A percentile compares a stretch with the other conserved stretches of the same genome.
phyloP scores from a whole-genome alignment of 2,113 vertebrate species.

The Anseranas semipalmata region DNA sequence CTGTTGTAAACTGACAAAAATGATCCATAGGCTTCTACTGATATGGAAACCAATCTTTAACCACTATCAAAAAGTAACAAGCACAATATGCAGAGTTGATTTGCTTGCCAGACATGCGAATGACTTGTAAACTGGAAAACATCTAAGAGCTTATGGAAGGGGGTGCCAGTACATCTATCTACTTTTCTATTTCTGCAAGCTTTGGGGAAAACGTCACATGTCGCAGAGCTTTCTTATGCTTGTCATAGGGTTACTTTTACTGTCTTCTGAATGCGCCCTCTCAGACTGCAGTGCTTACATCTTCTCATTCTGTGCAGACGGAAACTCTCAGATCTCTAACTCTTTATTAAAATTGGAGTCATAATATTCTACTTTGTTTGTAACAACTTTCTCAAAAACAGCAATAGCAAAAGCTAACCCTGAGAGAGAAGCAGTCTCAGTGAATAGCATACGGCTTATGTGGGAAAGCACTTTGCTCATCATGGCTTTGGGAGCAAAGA shows the following conservation, averaged over 20 bases:
- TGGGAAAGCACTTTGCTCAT: neutral
- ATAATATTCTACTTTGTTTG: neutral
- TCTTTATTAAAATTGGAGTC: neutral
- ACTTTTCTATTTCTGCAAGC: neutral
- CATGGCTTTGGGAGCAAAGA: neutral
- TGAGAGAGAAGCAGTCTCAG: neutral
- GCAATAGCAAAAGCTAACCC: neutral
- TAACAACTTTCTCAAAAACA: neutral
- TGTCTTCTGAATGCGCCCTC: neutral
- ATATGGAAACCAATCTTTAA: neutral
- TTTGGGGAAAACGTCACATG: neutral
- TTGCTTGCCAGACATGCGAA: neutral
- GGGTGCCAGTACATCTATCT: neutral
- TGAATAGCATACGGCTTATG: neutral
- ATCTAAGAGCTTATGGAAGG: neutral
- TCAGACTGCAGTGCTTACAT: neutral
- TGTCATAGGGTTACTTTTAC: neutral
- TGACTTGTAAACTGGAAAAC: neutral
- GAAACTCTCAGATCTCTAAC: neutral
- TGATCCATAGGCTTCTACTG: neutral
- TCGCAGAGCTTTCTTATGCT: neutral
- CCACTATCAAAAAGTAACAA: neutral
- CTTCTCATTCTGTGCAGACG: neutral
- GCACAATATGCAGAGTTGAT: neutral
- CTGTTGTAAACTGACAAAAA: neutral